These are phyloP conservation scores for Acanthosepion lycidas DNA, from an alignment of 2,888 invertebrate genomes.

Conservation along the genomic window DNA sequence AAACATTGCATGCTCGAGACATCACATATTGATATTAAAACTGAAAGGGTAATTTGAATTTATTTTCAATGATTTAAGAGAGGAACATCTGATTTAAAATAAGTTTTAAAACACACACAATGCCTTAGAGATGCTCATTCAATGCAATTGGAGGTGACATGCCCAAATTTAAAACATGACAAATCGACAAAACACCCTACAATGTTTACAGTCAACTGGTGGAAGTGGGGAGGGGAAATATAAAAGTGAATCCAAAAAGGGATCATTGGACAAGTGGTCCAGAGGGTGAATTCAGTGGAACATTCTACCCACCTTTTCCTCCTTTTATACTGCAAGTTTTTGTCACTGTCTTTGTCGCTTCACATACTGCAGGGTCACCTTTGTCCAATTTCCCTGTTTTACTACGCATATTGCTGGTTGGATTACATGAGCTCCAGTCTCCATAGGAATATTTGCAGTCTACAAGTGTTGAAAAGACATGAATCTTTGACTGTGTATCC, in stretches of 20 bases:
- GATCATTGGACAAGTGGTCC: background rate
- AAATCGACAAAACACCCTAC: background rate
- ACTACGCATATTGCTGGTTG: slow-evolving; percentile 56
- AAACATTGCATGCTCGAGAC: background rate
- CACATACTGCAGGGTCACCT: slow-evolving; percentile 60
- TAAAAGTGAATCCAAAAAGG: background rate
- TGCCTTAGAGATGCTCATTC: background rate
- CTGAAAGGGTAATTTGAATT: background rate
- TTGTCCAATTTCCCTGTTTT: slow-evolving; percentile 57
- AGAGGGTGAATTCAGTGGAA: background rate
- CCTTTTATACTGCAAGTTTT: slow-evolving; percentile 62
- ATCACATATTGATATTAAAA: background rate
- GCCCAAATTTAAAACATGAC: background rate
- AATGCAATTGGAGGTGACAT: background rate
- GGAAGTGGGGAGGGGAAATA: background rate
- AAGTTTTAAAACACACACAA: background rate
- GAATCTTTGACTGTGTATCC: slow-evolving; percentile 39
- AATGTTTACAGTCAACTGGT: background rate
- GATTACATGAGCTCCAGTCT: slow-evolving; percentile 57
- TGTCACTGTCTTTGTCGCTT: slow-evolving; percentile 57
- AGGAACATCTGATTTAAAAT: background rate
- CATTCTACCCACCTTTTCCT: slow-evolving; percentile 59
- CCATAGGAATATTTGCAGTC: slow-evolving; percentile 57
- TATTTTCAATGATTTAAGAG: background rate
- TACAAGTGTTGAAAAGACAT: slow-evolving; percentile 49